Percentiles rank a stretch among this genome's conserved stretches.
phyloP scores from a whole-genome alignment of 2,888 invertebrate species.

The Pristionchus maxplancki region DNA sequence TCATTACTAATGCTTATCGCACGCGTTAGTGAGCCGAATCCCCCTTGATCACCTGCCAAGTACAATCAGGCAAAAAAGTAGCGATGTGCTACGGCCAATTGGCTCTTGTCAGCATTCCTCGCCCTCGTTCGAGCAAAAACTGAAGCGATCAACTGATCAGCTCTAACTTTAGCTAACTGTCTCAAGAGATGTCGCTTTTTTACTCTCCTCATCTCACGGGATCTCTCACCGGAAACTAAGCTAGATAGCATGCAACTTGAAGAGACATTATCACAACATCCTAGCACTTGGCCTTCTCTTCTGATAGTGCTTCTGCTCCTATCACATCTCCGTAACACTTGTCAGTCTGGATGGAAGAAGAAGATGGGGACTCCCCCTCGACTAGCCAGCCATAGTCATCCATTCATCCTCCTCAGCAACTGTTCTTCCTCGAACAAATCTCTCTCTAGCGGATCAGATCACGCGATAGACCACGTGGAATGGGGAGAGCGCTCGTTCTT shows the following conservation, averaged over 20 bases:
- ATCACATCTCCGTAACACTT: background rate
- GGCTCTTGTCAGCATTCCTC: background rate
- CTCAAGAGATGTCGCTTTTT: background rate
- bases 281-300: background rate
- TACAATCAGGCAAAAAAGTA: slow-evolving; percentile 24
- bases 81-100: background rate
- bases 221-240: no score
- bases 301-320: background rate
- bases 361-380: background rate
- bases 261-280: background rate
- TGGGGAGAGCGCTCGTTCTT: background rate
- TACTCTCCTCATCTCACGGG: no score
- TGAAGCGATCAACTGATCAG: background rate
- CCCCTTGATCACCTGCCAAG: slow-evolving; percentile 11
- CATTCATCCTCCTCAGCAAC: background rate
- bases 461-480: background rate
- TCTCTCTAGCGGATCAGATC: background rate
- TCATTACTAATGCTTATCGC: background rate
- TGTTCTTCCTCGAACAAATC: slow-evolving; percentile 10
- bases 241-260: background rate
- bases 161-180: background rate
- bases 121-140: background rate
- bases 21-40: background rate
- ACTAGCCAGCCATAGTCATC: slow-evolving; percentile 25
- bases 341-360: background rate